Evolutionary conservation across 2,113 vertebrate genomes (phyloP), one percentile per base, ranked within the genome.

Genomic region (Typhlomys cinereus): DNA sequence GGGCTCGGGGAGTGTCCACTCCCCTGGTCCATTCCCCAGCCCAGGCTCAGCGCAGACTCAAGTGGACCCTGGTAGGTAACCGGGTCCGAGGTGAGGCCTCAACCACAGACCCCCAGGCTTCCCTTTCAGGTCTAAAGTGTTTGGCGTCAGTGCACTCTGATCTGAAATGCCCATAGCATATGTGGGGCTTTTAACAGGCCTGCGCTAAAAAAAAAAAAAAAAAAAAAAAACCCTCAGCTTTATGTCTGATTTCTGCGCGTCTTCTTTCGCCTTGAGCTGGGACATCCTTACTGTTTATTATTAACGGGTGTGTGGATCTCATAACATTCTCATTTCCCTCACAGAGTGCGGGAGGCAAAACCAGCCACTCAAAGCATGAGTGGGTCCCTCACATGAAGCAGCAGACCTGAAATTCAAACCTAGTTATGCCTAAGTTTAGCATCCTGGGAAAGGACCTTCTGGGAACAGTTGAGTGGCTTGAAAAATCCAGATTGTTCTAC

Each of bases 211-310:
- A 15, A n/a, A n/a, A n/a, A n/a, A n/a, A n/a, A n/a, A n/a, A n/a
- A n/a, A n/a, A n/a, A n/a, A n/a, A n/a, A n/a, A n/a, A 61, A 92
- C 78, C 73, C 64, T 74, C 78, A 82, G 57, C 46, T 62, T 87
- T 57, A 13, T 17, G 21, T 61, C 62, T 13, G n/a, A 44, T 46
- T 8, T 86, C 92, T 59, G 85, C 88, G 34, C 36, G 21, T 54
- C 67, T 15, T 61, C 1, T 0, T 23, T 73, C 70, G 62, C 7
- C 27, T 39, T 29, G 52, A 27, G 39, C 20, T 21, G 29, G 83
- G 64, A 59, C 31, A 12, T 31, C 8, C 71, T 54, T 15, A 12
- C 82, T 64, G 1, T 46, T 70, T 27, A n/a, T n/a, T 70, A 23
- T 48, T 41, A 57, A 36, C 52, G 25, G 8, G 52, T 11, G 81